Evolutionary conservation across 2,113 vertebrate genomes (phyloP).

Genomic region (Polyodon spathula): DNA sequence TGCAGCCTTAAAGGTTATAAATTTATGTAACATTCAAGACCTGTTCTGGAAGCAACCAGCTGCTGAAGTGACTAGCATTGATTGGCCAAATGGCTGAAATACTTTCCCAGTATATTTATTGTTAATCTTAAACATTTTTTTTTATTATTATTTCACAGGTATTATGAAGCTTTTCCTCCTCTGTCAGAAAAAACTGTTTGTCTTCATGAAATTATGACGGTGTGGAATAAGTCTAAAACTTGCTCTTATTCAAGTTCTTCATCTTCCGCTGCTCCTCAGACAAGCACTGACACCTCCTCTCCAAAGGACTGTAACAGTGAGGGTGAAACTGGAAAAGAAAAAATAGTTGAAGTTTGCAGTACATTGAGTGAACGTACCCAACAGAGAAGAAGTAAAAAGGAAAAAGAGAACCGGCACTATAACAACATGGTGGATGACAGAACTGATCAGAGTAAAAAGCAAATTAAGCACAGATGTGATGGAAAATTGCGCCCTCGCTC

Average conservation of each 20-base stretch:
- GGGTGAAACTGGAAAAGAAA: conserved; percentile 67
- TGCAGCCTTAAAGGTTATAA: too few species aligned
- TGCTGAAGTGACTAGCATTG: too few species aligned
- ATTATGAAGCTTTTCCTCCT: conserved; percentile 97
- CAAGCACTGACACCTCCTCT: conserved; percentile 90
- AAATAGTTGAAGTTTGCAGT: conserved; percentile 44
- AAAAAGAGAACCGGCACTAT: conserved; percentile 75
- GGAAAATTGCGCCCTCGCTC: conserved; percentile 82
- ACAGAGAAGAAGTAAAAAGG: conserved; percentile 65
- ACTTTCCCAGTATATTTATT: too few species aligned
- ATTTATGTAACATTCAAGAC: too few species aligned
- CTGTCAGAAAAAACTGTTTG: conserved; percentile 94
- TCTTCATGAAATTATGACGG: conserved; percentile 96
- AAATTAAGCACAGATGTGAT: conserved; percentile 70
- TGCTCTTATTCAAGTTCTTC: conserved; percentile 85
- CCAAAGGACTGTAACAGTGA: conserved; percentile 93
- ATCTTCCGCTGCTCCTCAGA: conserved; percentile 87
- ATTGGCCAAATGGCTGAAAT: too few species aligned
- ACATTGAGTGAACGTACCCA: conserved; percentile 52
- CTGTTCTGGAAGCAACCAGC: too few species aligned
- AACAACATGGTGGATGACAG: conserved; percentile 52
- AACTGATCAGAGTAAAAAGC: conserved; percentile 63
- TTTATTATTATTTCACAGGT: conserved; percentile 57
- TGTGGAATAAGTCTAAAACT: conserved; percentile 93
- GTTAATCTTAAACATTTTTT: too few species aligned